Percentiles rank a stretch among this genome's conserved stretches.
These are phyloP conservation scores for Melanotus villosus DNA, from an alignment of 2,888 invertebrate genomes.

Conservation along the genomic window DNA sequence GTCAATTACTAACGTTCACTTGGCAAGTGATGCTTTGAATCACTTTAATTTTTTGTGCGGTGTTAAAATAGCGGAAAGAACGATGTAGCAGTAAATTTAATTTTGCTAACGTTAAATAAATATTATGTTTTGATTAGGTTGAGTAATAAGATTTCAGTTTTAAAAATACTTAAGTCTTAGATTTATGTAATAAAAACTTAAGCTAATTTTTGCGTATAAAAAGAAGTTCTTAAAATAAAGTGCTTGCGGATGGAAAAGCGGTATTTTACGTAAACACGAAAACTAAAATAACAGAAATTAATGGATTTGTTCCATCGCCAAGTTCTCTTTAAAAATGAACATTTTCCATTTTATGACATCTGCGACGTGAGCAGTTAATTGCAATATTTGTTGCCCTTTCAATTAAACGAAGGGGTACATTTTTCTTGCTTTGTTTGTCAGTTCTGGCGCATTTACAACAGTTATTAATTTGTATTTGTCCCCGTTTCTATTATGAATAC, in stretches of 20 bases:
- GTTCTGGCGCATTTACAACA: slow-evolving; percentile 1
- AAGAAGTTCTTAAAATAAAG: slow-evolving; percentile 1
- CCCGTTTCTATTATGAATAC: slow-evolving; percentile 16
- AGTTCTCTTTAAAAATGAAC: slow-evolving; percentile 11
- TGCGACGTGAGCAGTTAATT: not conserved
- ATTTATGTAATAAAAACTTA: too few species aligned
- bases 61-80: too few species aligned
- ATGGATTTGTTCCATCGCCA: slow-evolving; percentile 10
- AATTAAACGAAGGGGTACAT: slow-evolving; percentile 3
- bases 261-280: not conserved
- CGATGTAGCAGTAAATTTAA: too few species aligned
- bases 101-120: too few species aligned
- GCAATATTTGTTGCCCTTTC: not conserved
- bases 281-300: slow-evolving; percentile 11
- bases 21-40: too few species aligned
- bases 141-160: too few species aligned
- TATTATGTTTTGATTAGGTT: too few species aligned
- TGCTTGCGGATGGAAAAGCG: not conserved
- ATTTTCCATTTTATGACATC: slow-evolving; percentile 7
- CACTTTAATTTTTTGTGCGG: too few species aligned
- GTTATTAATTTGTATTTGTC: slow-evolving; percentile 20
- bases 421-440: slow-evolving; percentile 9
- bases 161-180: too few species aligned
- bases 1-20: too few species aligned
- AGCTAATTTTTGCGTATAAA: too few species aligned